Conservation (phyloP, 64 coral and sea anemone species). For the Cladopsammia gracilis region DNA sequence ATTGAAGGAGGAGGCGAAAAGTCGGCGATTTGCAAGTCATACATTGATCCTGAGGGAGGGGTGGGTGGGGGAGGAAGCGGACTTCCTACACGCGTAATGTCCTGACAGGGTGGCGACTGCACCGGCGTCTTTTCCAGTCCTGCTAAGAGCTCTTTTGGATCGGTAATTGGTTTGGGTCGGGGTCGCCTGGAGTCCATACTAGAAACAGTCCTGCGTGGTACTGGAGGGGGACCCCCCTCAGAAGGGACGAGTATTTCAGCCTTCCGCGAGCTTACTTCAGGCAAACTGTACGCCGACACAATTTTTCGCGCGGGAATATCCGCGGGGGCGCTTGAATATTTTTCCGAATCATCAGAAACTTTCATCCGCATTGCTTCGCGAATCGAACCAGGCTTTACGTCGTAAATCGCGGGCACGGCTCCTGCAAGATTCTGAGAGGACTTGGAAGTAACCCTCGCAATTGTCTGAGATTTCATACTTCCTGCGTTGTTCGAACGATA, state of each 20-base stretch:
- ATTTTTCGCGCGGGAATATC: background rate
- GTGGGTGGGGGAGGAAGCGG: slow-evolving; percentile 59
- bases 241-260: slow-evolving; percentile 61
- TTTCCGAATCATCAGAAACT: background rate
- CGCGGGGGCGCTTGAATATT: background rate
- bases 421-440: slow-evolving; percentile 30
- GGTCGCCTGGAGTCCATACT: slow-evolving; percentile 18
- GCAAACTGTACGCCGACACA: slow-evolving; percentile 49
- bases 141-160: slow-evolving; percentile 29
- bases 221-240: slow-evolving; percentile 10
- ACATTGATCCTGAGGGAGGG: slow-evolving; percentile 38
- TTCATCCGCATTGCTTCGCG: background rate
- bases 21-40: slow-evolving; percentile 58
- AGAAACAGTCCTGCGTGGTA: slow-evolving; percentile 29
- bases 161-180: slow-evolving; percentile 59
- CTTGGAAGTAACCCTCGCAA: background rate
- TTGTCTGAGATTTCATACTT: slow-evolving; percentile 11
- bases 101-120: background rate
- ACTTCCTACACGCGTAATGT: slow-evolving; percentile 13
- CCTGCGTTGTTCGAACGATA: background rate
- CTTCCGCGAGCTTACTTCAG: slow-evolving; percentile 36
- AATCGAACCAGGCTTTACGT: slow-evolving; percentile 17
- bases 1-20: slow-evolving; percentile 64
- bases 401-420: background rate
- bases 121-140: slow-evolving; percentile 31